Conservation (phyloP, 2,113 vertebrate genomes). For the Fulmarus glacialis region DNA sequence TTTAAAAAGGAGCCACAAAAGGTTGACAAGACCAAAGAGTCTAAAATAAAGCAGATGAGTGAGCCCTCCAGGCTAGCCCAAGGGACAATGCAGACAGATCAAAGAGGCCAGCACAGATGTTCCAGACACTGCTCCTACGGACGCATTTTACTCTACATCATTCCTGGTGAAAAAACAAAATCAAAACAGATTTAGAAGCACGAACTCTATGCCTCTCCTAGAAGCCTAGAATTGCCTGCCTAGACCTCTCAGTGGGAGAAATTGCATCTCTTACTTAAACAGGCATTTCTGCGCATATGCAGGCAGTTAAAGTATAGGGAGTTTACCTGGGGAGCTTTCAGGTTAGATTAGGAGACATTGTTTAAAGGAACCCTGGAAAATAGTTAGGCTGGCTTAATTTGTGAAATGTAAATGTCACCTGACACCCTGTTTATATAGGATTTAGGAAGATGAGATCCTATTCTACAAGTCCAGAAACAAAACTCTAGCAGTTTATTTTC, state of each 20-base stretch:
- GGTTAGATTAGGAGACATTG: background rate
- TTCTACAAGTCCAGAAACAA: background rate
- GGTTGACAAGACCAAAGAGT: background rate
- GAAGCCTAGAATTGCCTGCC: background rate
- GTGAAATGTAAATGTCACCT: background rate
- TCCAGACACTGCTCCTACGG: background rate
- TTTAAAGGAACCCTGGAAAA: background rate
- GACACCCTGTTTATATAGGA: background rate
- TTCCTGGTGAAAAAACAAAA: background rate
- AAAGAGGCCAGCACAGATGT: background rate
- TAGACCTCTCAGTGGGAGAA: background rate
- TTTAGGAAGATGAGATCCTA: background rate
- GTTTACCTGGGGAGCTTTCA: background rate
- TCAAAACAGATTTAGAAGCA: background rate
- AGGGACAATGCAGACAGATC: background rate
- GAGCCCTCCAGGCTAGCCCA: background rate
- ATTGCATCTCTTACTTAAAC: background rate
- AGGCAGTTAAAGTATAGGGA: background rate
- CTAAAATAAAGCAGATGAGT: slow-evolving; percentile 1
- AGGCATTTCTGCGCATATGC: background rate
- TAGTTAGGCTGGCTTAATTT: background rate
- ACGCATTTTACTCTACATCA: background rate
- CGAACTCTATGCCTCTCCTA: background rate
- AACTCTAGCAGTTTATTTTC: background rate
- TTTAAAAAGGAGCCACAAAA: background rate